A percentile compares a stretch with the other conserved stretches of the same genome.
These are phyloP conservation scores for Orussus abietinus DNA, from an alignment of 1,140 invertebrate genomes.

Conservation along the genomic window DNA sequence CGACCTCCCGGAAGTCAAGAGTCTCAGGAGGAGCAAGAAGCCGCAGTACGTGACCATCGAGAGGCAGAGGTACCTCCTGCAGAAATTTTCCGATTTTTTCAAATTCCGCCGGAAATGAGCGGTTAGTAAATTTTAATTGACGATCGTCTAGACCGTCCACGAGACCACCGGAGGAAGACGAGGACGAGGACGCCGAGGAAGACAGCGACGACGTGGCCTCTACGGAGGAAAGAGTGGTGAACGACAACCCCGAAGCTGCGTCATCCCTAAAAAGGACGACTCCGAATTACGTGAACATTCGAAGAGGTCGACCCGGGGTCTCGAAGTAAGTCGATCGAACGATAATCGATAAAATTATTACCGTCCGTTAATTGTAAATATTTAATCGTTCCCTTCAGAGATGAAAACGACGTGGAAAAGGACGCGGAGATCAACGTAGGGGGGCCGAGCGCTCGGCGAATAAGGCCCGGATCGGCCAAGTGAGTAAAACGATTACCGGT, in stretches of 20 bases:
- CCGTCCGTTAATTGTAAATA: background rate
- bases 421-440: conserved; percentile 24
- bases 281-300: conserved; percentile 64
- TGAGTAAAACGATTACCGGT: no score
- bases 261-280: conserved; percentile 50
- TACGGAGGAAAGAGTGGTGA: conserved; percentile 34
- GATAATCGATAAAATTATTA: conserved; percentile 5
- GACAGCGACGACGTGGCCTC: conserved; percentile 32
- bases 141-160: conserved; percentile 22
- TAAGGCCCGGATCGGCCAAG: conserved; percentile 3
- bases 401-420: conserved; percentile 35
- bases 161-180: conserved; percentile 30
- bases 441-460: conserved; percentile 16
- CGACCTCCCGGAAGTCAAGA: conserved; percentile 54
- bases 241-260: conserved; percentile 31
- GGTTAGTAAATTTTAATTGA: no score
- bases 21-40: conserved; percentile 55
- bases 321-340: background rate
- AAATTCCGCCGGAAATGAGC: no score
- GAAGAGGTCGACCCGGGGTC: conserved; percentile 54
- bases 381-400: conserved; percentile 22
- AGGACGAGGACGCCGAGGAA: conserved; percentile 42
- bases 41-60: conserved; percentile 63
- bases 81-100: no score
- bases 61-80: conserved; percentile 52